Conservation (phyloP, 2,888 invertebrate genomes). For the Eudasyphora cyanicolor region DNA sequence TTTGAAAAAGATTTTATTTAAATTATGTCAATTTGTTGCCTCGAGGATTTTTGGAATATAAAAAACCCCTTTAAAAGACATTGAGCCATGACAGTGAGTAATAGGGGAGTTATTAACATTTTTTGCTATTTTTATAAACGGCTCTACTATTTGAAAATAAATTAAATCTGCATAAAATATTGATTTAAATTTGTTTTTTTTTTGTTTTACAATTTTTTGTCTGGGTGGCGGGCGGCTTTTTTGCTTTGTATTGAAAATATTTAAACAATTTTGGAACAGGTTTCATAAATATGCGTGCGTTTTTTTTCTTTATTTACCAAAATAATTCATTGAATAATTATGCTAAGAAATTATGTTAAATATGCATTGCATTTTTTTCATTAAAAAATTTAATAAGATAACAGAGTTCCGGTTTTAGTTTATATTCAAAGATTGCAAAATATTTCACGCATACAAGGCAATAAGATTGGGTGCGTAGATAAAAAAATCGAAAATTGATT, state of each 20-base stretch:
- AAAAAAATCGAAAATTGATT: too few relatives aligned
- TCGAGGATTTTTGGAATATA: not conserved
- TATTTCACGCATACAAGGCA: too few relatives aligned
- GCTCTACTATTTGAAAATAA: too few relatives aligned
- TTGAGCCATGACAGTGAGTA: constrained; percentile 15
- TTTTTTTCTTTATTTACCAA: too few relatives aligned
- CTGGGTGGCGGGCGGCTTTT: not conserved
- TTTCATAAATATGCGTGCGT: too few relatives aligned
- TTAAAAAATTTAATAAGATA: too few relatives aligned
- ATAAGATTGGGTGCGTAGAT: too few relatives aligned
- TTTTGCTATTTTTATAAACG: not conserved
- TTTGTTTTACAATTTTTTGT: not conserved
- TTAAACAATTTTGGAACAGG: not conserved
- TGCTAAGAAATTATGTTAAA: not conserved
- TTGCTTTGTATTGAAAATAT: not conserved
- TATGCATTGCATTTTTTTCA: not conserved
- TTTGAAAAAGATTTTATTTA: not conserved
- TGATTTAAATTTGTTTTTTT: not conserved
- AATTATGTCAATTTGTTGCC: not conserved
- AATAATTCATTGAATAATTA: not conserved
- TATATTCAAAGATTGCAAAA: too few relatives aligned
- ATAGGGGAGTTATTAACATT: not conserved
- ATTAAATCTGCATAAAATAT: not conserved
- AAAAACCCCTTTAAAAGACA: not conserved
- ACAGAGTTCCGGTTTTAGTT: too few relatives aligned